Percentiles rank a stretch among this genome's conserved stretches.
Conservation (phyloP, 2,797 vertebrate species). For the Cirrhinus mrigala region DNA sequence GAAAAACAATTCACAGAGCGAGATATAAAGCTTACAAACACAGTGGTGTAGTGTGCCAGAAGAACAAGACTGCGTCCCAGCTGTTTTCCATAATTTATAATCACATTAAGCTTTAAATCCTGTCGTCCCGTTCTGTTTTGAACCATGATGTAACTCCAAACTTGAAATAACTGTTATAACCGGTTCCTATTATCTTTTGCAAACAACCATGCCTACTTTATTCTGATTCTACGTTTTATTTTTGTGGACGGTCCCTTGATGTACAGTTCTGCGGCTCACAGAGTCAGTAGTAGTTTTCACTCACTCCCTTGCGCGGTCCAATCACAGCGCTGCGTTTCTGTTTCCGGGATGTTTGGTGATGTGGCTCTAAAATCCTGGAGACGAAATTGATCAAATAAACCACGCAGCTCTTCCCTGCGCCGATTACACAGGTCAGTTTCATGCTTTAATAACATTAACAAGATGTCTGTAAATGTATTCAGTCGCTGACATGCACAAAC, state of each 20-base stretch:
- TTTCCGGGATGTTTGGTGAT: slow-evolving; percentile 85
- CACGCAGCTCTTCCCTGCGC: slow-evolving; percentile 62
- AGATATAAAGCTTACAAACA: slow-evolving; percentile 72
- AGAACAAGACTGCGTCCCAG: slow-evolving; percentile 76
- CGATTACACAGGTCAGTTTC: slow-evolving; percentile 73
- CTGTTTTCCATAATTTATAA: slow-evolving; percentile 74
- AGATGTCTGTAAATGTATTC: not conserved
- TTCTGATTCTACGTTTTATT: slow-evolving; percentile 30
- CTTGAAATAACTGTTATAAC: not conserved
- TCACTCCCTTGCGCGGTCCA: slow-evolving; percentile 74
- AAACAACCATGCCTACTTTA: not conserved
- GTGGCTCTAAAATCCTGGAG: slow-evolving; percentile 81
- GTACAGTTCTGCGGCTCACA: slow-evolving; percentile 49
- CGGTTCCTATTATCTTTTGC: not conserved
- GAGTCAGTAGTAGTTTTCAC: slow-evolving; percentile 42
- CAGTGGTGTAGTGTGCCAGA: slow-evolving; percentile 71
- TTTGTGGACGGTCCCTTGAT: not conserved
- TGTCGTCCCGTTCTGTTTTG: slow-evolving; percentile 50
- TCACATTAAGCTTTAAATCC: slow-evolving; percentile 70
- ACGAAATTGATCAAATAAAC: slow-evolving; percentile 72
- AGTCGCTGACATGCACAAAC: slow-evolving; percentile 21
- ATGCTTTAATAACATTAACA: not conserved
- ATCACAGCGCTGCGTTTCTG: slow-evolving; percentile 72
- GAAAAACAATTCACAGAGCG: slow-evolving; percentile 73
- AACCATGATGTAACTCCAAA: slow-evolving; percentile 18